Percentiles rank a stretch among this genome's conserved stretches.
These are phyloP conservation scores for Agrotis puta DNA, from an alignment of 2,888 invertebrate species.

Conservation along the genomic window DNA sequence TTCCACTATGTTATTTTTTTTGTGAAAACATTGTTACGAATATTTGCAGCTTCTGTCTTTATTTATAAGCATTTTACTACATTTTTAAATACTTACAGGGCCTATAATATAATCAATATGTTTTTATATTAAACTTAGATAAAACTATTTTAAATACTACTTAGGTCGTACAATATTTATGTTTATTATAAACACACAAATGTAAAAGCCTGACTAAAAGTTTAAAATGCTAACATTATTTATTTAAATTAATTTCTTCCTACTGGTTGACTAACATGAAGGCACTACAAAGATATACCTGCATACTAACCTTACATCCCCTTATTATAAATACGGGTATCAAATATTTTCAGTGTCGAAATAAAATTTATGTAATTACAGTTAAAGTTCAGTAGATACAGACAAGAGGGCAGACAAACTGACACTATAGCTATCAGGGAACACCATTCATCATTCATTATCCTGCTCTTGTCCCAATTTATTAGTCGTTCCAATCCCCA, in stretches of 20 bases:
- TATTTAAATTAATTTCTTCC: background rate
- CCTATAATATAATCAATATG: background rate
- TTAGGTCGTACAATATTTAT: background rate
- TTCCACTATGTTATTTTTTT: background rate
- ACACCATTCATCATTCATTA: no score
- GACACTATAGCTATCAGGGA: no score
- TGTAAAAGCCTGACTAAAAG: background rate
- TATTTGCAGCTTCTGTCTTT: background rate
- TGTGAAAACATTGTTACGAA: background rate
- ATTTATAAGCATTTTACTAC: background rate
- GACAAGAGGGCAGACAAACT: no score
- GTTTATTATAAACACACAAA: no score
- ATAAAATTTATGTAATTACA: background rate
- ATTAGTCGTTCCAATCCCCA: conserved; percentile 3
- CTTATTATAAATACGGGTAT: background rate
- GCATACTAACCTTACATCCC: background rate
- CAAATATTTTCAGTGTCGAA: no score
- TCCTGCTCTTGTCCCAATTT: no score
- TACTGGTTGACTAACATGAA: background rate
- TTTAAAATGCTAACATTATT: background rate
- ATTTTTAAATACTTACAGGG: background rate
- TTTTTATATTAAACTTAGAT: no score
- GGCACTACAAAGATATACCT: conserved; percentile 10
- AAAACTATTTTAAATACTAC: background rate
- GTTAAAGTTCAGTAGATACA: background rate